Conservation (phyloP, 2,888 invertebrate genomes). For the Fabriciana adippe region DNA sequence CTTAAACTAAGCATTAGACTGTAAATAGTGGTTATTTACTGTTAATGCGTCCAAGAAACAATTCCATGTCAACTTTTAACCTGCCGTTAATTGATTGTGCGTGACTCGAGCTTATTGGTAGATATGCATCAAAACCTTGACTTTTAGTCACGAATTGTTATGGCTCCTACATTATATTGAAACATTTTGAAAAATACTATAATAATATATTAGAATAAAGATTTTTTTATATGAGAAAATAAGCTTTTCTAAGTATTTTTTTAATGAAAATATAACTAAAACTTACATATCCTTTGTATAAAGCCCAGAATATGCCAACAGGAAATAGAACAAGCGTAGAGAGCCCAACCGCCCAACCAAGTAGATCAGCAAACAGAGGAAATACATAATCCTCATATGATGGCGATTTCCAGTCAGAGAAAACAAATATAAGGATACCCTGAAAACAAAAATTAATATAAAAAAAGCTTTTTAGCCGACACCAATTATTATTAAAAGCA, state of each 20-base stretch:
- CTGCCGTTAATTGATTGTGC: constrained; percentile 28
- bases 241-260: not conserved
- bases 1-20: not conserved
- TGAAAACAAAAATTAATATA: constrained; percentile 52
- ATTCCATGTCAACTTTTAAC: constrained; percentile 14
- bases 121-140: constrained; percentile 22
- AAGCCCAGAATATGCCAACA: constrained; percentile 78
- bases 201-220: too few species aligned
- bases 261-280: not conserved
- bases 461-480: constrained; percentile 38
- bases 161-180: constrained; percentile 9
- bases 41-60: constrained; percentile 2
- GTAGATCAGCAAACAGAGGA: constrained; percentile 85
- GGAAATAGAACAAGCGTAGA: constrained; percentile 87
- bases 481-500: not conserved
- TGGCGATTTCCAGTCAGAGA: constrained; percentile 85
- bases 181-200: not conserved
- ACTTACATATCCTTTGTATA: constrained; percentile 69
- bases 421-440: constrained; percentile 88
- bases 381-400: constrained; percentile 85
- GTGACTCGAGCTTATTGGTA: constrained; percentile 27
- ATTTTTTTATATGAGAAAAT: not conserved
- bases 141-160: constrained; percentile 20
- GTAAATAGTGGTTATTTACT: not conserved
- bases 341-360: constrained; percentile 88